Evolutionary conservation across 2,888 invertebrate species (phyloP).

Genomic region (Norana najaformis): DNA sequence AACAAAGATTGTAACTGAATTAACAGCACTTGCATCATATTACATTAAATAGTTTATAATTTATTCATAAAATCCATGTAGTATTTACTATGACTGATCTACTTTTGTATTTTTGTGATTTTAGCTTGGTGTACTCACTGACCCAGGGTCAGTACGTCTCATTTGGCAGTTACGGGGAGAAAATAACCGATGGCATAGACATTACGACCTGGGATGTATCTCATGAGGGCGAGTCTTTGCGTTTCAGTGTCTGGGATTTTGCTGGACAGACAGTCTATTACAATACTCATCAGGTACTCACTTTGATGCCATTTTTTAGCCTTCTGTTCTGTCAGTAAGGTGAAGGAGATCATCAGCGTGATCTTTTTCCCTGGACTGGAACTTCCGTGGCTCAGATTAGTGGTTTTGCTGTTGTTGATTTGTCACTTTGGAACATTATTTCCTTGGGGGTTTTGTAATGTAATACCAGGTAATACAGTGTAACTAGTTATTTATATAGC

Average conservation of each 20-base stretch:
- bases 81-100: not conserved
- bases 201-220: conserved; percentile 56
- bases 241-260: conserved; percentile 58
- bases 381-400: not conserved
- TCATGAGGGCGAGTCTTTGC: conserved; percentile 34
- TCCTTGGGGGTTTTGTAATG: too few species aligned
- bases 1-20: not conserved
- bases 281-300: conserved; percentile 58
- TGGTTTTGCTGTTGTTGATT: not conserved
- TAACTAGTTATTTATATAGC: too few species aligned
- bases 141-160: conserved; percentile 25
- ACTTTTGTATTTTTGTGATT: not conserved
- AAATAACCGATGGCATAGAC: conserved; percentile 62
- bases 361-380: not conserved
- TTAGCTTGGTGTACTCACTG: conserved; percentile 29
- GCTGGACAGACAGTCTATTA: conserved; percentile 63
- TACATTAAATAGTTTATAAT: not conserved
- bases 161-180: not conserved
- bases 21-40: not conserved
- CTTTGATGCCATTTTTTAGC: not conserved
- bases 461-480: too few species aligned
- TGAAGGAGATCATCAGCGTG: too few species aligned
- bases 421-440: not conserved
- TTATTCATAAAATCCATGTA: too few species aligned
- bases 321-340: not conserved